These are phyloP conservation scores for Allobates femoralis DNA, from an alignment of 2,797 vertebrate genomes.

Conservation along the genomic window DNA sequence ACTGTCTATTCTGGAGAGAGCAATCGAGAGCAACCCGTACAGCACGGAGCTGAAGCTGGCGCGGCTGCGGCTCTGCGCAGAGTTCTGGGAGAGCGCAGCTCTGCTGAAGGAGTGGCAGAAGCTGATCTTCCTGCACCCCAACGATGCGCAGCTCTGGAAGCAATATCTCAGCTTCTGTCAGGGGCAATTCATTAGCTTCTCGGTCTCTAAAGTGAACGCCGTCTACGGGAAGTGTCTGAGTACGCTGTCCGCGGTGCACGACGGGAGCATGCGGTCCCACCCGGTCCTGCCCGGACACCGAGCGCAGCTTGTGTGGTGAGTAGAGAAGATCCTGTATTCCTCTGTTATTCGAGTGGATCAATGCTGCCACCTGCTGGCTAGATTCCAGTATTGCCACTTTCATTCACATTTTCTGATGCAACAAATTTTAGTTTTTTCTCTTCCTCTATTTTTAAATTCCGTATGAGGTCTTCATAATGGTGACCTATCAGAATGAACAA, in stretches of 20 bases:
- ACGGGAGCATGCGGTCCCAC: conserved; percentile 93
- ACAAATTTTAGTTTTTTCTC: too few relatives aligned
- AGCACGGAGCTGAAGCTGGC: conserved; percentile 87
- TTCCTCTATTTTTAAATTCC: too few relatives aligned
- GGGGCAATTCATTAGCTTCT: conserved; percentile 93
- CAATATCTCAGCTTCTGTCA: conserved; percentile 91
- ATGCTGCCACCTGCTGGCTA: conserved; percentile 15
- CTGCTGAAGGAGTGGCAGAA: conserved; percentile 96
- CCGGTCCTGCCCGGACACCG: conserved; percentile 83
- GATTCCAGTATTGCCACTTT: not conserved
- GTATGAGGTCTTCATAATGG: not conserved
- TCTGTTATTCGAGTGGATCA: not conserved
- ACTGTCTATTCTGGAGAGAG: conserved; percentile 89
- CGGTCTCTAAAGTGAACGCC: conserved; percentile 84
- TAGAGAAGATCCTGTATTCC: not conserved
- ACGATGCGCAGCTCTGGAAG: conserved; percentile 87
- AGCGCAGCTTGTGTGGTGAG: conserved; percentile 90
- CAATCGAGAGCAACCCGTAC: conserved; percentile 86
- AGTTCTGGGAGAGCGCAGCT: conserved; percentile 88
- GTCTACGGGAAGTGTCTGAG: conserved; percentile 93
- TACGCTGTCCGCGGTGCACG: conserved; percentile 87
- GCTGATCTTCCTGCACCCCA: conserved; percentile 93
- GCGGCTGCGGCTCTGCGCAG: conserved; percentile 84
- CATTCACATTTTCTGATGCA: too few relatives aligned
- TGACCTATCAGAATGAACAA: not conserved